Conservation (phyloP, 2,797 vertebrate species). For the Myotis planiceps region DNA sequence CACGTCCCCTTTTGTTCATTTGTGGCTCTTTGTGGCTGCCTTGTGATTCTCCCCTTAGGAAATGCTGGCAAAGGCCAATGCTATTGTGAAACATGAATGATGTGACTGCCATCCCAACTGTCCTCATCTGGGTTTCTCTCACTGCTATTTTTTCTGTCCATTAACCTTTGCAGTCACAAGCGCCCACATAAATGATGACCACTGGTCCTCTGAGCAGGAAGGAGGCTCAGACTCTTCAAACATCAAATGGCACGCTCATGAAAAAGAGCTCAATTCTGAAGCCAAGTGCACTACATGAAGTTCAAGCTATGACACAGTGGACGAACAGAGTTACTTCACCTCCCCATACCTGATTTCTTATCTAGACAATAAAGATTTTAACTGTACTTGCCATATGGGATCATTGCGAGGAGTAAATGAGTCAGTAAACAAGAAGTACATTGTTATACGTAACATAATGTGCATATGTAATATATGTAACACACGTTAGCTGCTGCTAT, state of each 20-base stretch:
- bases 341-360: background rate
- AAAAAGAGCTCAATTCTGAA: background rate
- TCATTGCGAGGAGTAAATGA: background rate
- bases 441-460: background rate
- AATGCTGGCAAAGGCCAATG: slow-evolving; percentile 14
- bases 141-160: background rate
- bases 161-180: slow-evolving; percentile 20
- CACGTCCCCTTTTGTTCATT: slow-evolving; percentile 34
- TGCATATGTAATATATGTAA: background rate
- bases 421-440: background rate
- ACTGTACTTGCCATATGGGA: background rate
- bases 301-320: too few relatives aligned
- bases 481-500: background rate
- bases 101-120: background rate
- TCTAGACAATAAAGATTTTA: background rate
- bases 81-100: slow-evolving; percentile 10
- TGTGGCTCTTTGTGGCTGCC: background rate
- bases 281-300: background rate
- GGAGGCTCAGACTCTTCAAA: background rate
- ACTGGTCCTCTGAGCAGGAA: background rate
- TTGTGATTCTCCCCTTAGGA: slow-evolving; percentile 27
- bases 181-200: background rate
- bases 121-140: background rate
- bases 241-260: background rate
- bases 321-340: background rate